A percentile compares a stretch with the other conserved stretches of the same genome.
phyloP scores from a whole-genome alignment of 2,797 vertebrate genomes.

The Tokudaia tokunoshimensis region DNA sequence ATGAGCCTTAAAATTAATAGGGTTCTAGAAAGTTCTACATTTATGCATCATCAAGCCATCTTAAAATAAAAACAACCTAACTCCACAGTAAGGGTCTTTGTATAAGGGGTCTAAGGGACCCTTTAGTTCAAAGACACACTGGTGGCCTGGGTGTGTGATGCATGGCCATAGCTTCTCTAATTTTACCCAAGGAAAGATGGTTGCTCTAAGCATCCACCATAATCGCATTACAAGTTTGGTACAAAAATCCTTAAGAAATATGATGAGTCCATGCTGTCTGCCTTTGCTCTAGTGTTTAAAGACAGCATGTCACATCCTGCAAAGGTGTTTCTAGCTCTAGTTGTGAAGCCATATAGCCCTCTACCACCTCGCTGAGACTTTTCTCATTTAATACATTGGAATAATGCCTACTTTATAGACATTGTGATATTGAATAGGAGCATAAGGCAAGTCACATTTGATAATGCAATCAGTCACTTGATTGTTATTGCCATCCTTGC shows the following conservation, averaged over 20 bases:
- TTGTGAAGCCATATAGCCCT: neutral
- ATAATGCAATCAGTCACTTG: neutral
- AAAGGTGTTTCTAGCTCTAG: neutral
- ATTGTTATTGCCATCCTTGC: neutral
- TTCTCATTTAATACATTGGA: neutral
- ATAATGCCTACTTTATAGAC: neutral
- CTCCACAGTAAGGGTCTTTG: neutral
- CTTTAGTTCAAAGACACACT: neutral
- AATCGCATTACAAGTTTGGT: neutral
- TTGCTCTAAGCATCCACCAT: neutral
- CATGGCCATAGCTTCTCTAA: neutral
- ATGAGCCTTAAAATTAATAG: slow-evolving; percentile 13
- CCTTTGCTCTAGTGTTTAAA: neutral
- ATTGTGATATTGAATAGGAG: neutral
- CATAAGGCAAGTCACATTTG: neutral
- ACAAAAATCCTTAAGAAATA: neutral
- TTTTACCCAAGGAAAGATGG: neutral
- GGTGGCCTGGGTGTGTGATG: neutral
- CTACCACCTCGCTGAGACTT: neutral
- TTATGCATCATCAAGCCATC: slow-evolving; percentile 25
- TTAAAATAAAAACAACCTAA: slow-evolving; percentile 39
- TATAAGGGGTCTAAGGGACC: neutral
- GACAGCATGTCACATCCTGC: neutral
- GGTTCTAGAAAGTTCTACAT: neutral
- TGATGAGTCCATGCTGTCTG: neutral